Evolutionary conservation across 92 coral and sea anemone species (phyloP).

Genomic region (Actinernus sp.): DNA sequence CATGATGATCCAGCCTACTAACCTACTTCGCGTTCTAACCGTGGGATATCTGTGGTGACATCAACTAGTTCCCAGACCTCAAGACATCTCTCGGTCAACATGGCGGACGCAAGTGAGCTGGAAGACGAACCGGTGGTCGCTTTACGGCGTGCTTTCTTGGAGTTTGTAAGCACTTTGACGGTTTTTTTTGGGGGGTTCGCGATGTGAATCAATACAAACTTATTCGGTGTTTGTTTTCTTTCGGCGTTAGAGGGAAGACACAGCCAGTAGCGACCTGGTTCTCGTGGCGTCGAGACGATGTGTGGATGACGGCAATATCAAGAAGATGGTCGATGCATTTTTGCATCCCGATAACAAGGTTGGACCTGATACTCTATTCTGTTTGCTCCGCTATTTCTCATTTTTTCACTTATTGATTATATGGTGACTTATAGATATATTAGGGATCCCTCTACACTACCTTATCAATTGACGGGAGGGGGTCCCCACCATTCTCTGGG

Average conservation of each 20-base stretch:
- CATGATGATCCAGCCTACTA: too few relatives aligned
- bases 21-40: too few relatives aligned
- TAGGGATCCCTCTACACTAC: too few relatives aligned
- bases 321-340: conserved; percentile 40
- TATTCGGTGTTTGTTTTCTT: not conserved
- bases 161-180: conserved; percentile 45
- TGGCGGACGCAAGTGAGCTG: conserved; percentile 53
- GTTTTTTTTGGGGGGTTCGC: too few relatives aligned
- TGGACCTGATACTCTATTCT: not conserved
- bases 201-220: too few relatives aligned
- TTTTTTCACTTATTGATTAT: too few relatives aligned
- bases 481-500: too few relatives aligned
- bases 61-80: not conserved
- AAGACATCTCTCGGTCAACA: conserved; percentile 18
- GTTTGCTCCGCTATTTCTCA: too few relatives aligned
- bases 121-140: conserved; percentile 2
- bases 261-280: conserved; percentile 53
- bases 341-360: conserved; percentile 56
- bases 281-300: conserved; percentile 75
- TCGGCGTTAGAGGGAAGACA: conserved; percentile 52
- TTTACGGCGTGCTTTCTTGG: conserved; percentile 25
- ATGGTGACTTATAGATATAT: too few relatives aligned
- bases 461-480: too few relatives aligned
- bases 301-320: conserved; percentile 52
- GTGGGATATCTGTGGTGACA: not conserved